Base-by-base conservation (phyloP, 2,113 vertebrate species). In the Platichthys stellatus region DNA sequence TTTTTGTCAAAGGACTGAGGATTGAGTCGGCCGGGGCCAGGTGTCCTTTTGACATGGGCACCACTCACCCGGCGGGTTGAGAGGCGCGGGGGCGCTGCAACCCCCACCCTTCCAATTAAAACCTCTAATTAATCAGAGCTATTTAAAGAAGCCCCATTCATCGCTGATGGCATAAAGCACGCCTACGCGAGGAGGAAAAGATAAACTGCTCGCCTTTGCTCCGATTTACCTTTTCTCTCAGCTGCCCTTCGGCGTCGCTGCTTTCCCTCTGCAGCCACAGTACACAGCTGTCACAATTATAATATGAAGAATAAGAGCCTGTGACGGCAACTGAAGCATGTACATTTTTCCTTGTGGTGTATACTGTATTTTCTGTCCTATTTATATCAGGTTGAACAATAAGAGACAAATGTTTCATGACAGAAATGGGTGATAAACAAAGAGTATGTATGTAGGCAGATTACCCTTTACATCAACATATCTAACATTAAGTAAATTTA, bases 61-160 rank as follows among this genome's bases (percentile, higher is more conserved):
- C 76, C 72, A 74, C 79, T 81, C 78, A 67, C 54, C 63, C 80
- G 85, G 83, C 79, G 83, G 77, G 76, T 60, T 80, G 63, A 70
- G 69, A 59, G 26, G 26, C 26, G 26, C 26, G 64, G 81, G 78
- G 56, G 23, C 69, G 59, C 85, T 82, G 86, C 10, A 13, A 51
- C 86, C 78, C 75, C 78, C 82, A 69, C 57, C 72, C 85, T 73
- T 72, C 88, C 91, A 93, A 94, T 95, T 91, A 93, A 92, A 93
- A 86, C 75, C 83, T 75, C 86, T 85, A 93, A 91, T 93, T 93
- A 94, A 94, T 94, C 88, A 89, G 84, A 83, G 88, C 91, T 95
- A 93, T 94, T 93, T 93, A 92, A 91, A 93, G 93, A 88, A 86
- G 70, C 74, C 76, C 79, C 81, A 92, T 92, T 92, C 86, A 91